phyloP scores from a whole-genome alignment of 2,888 invertebrate genomes.

The Ctenicera cuprea region DNA sequence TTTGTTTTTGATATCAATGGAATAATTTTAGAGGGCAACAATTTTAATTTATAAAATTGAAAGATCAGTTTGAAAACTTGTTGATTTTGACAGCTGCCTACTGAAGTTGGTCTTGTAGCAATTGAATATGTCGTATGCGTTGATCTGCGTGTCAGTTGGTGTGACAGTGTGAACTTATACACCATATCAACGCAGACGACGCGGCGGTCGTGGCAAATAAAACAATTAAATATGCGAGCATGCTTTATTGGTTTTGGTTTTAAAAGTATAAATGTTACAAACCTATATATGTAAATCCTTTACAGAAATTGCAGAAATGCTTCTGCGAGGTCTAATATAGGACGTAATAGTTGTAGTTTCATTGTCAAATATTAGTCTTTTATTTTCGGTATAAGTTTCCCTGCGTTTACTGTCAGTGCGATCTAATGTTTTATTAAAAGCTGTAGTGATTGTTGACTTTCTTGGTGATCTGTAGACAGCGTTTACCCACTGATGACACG shows the following conservation, averaged over 20 bases:
- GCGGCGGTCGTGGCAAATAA: background rate
- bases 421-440: background rate
- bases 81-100: constrained; percentile 21
- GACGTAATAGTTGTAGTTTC: background rate
- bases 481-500: background rate
- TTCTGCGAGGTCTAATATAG: background rate
- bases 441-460: background rate
- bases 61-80: constrained; percentile 4
- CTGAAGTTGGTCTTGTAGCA: no score
- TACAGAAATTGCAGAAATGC: background rate
- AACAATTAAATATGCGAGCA: background rate
- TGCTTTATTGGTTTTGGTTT: background rate
- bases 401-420: no score
- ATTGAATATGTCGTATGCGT: no score
- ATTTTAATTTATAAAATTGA: background rate
- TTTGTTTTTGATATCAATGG: background rate
- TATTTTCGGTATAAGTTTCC: background rate
- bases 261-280: background rate
- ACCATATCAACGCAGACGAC: no score
- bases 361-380: background rate
- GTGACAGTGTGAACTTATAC: no score
- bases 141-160: no score
- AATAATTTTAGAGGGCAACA: background rate
- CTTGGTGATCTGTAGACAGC: background rate
- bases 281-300: background rate